phyloP scores from a whole-genome alignment of 2,113 vertebrate species.

The Merops nubicus region DNA sequence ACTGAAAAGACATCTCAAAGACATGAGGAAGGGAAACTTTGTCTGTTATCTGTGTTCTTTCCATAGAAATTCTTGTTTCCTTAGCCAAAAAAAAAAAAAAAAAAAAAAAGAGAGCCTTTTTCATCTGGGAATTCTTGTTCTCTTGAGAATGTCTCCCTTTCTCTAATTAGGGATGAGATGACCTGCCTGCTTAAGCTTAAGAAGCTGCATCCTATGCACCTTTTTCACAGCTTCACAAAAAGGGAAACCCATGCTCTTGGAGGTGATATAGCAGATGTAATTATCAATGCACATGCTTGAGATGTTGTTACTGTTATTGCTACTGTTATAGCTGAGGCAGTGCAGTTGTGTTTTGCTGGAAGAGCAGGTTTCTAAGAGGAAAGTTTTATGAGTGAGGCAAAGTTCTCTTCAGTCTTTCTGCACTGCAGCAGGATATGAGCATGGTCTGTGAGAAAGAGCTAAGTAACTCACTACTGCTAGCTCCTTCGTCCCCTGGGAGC shows the following conservation, averaged over 20 bases:
- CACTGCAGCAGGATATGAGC: not conserved
- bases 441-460: not conserved
- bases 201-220: not conserved
- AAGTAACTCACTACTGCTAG: not conserved
- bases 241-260: not conserved
- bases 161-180: not conserved
- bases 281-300: not conserved
- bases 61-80: not conserved
- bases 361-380: not conserved
- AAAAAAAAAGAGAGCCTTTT: not conserved
- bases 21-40: not conserved
- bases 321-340: not conserved
- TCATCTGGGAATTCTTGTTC: not conserved
- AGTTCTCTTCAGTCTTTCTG: not conserved
- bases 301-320: not conserved
- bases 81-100: not conserved
- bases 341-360: not conserved
- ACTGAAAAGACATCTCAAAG: slow-evolving; percentile 25
- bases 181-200: not conserved
- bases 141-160: not conserved
- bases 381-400: not conserved
- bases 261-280: not conserved
- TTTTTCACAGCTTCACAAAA: not conserved
- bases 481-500: not conserved
- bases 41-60: not conserved